phyloP scores from a whole-genome alignment of 2,797 vertebrate genomes.

The Notolepis coatsorum region DNA sequence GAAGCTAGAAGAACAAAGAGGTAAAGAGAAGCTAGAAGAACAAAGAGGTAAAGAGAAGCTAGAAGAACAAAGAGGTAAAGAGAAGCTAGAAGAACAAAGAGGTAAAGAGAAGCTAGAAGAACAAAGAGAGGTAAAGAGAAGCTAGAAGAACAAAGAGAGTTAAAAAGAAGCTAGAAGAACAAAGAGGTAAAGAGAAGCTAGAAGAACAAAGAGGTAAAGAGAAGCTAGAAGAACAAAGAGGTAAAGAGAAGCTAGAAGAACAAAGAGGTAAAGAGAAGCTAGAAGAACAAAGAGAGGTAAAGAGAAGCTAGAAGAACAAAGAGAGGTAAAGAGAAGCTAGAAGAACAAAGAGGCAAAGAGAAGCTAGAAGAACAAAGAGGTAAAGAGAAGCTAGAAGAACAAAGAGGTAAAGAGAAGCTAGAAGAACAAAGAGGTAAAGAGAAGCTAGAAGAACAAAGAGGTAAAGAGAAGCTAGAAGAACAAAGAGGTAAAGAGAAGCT shows the following conservation, averaged over 20 bases:
- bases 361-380: background rate
- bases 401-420: background rate
- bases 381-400: background rate
- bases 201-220: background rate
- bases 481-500: constrained; percentile 8
- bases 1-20: background rate
- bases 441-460: no score
- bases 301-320: background rate
- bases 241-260: background rate
- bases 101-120: background rate
- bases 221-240: background rate
- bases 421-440: background rate
- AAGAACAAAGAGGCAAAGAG: background rate
- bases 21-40: background rate
- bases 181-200: background rate
- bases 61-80: background rate
- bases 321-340: constrained; percentile 10
- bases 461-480: constrained; percentile 22
- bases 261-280: no score
- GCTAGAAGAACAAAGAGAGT: constrained; percentile 7
- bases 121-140: background rate
- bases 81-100: background rate
- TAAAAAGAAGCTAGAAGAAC: background rate
- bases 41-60: constrained; percentile 10
- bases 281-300: background rate